Base-by-base conservation (phyloP, 2,888 invertebrate species). In the Dryobotodes eremita region DNA sequence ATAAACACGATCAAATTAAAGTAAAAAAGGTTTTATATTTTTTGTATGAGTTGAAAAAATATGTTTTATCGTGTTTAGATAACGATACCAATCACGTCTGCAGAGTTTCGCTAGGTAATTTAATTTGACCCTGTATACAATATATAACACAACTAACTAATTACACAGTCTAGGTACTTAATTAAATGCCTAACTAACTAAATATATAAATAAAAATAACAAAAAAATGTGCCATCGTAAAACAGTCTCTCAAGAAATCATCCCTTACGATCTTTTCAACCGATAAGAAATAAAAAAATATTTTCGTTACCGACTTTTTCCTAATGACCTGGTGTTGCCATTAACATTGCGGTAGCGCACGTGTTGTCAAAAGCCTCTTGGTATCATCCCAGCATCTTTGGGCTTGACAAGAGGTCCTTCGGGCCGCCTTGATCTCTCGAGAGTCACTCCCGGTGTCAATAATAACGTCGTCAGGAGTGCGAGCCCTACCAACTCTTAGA, bases 401-500 rank as follows among this genome's bases (percentile, higher is more conserved):
- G 77, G 79, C 62, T 74, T 78, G 20, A 79, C 74, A 71, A 86
- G 88, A 89, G 87, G 77, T 79, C 77, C 89, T 88, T 66, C 64
- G 70, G 31, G 68, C 77, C 80, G 88, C 90, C 92, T 92, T 92
- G 91, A 92, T 92, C 89, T 91, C 86, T 90, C 75, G 74, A 92
- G 92, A 85, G 86, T 88, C 91, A 89, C 90, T 90, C 88, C 86
- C 85, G 82, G 84, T 89, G 91, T 92, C 92, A 92, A 92, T 92
- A 92, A 92, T 91, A 90, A 91, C 80, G 90, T 89, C 79, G 90
- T 77, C 84, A 84, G 86, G 85, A 77, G 82, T 76, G 81, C 71
- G 50, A 77, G 77, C 55, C 83, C 88, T 82, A 81, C 69, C 62
- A 75, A 66, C 55, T 77, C 74, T 83, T 81, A 77, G 36, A 75